Base-by-base conservation (phyloP, 2,888 invertebrate species). In the Microchrysa polita region DNA sequence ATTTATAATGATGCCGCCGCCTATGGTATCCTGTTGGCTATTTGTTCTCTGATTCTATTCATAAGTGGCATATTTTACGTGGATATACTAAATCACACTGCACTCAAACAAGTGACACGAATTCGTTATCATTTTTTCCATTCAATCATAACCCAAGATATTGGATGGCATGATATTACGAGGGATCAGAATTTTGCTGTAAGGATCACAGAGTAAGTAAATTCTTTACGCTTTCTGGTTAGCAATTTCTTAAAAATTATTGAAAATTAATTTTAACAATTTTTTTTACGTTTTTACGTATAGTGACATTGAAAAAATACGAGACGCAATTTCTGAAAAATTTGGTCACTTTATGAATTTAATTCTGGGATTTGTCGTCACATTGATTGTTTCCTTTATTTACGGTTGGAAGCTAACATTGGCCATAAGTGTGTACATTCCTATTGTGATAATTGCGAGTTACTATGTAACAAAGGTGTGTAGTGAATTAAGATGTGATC, bases 361-460 rank as follows among this genome's bases (percentile, higher is more conserved):
- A 52, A 77, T 84, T 9, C 78, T 83, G 18, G 81, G 82, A 0
- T 84, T 84, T 63, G 76, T 84, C 16, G 82, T 93, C 90, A 84
- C 88, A 88, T 81, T 87, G 88, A 81, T 88, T 88, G 89, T 93
- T 72, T 93, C 94, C 0, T 90, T 96, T 81, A 84, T 87, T 0
- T 92, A 93, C 81, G 95, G 95, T 61, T 96, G 95, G 95, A 90
- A 94, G 81, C 86, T 96, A 65, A 94, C 96, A 0, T 83, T 94
- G 40, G 92, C 95, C 59, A 91, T 95, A 67, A 85, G 95, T 76
- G 88, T 92, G 5, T 90, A 93, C 72, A 90, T 93, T 23, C 96
- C 96, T 0, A 83, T 95, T 60, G 88, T 95, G 23, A 92, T 93
- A 9, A 86, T 89, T 2, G 88, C 92, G 12, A 93, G 93, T 20